These are phyloP conservation scores for Eristalinus aeneus DNA, from an alignment of 2,888 invertebrate genomes.

Conservation along the genomic window DNA sequence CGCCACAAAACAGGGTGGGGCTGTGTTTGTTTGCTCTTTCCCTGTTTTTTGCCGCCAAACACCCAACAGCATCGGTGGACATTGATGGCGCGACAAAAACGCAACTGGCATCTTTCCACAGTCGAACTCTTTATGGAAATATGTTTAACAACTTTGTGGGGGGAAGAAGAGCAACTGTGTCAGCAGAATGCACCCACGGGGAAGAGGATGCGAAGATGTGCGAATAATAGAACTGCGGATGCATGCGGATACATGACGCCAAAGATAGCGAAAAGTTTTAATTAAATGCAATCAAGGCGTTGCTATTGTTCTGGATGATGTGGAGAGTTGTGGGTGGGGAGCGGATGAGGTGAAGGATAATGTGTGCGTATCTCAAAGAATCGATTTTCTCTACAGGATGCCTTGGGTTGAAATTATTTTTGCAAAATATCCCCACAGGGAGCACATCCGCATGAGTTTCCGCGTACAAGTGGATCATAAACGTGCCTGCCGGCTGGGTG, in stretches of 20 bases:
- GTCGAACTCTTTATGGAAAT: neutral
- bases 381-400: neutral
- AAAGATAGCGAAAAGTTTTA: constrained; percentile 23
- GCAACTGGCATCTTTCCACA: too few relatives aligned
- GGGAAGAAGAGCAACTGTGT: neutral
- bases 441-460: neutral
- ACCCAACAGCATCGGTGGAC: neutral
- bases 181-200: neutral
- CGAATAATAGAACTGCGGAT: neutral
- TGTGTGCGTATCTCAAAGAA: neutral
- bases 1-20: neutral
- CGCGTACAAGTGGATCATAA: neutral
- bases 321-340: neutral
- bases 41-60: neutral
- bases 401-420: neutral
- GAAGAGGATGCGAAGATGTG: neutral
- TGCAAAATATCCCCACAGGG: neutral
- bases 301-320: neutral
- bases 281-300: constrained; percentile 33
- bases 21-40: neutral
- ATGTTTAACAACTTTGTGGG: neutral
- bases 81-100: neutral
- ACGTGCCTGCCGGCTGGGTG: neutral
- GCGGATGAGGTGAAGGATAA: too few relatives aligned
- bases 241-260: neutral